Base-by-base conservation (phyloP, 1,140 invertebrate species). In the Chrysoperla carnea region DNA sequence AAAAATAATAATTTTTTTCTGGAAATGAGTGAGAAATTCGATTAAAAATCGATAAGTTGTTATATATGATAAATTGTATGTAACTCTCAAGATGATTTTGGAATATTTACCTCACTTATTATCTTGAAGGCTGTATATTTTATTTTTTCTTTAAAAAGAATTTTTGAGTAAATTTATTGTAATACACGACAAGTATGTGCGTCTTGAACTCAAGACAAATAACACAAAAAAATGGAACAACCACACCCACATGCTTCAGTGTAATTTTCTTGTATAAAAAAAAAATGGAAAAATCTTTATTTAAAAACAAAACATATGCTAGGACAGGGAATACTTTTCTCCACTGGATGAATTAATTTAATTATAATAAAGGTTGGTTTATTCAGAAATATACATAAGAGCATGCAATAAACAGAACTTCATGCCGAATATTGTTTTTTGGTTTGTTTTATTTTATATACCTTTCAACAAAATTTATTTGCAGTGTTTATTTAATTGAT, bases 321-420 rank as follows among this genome's bases (percentile, higher is more conserved):
- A 37, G 47, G 42, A 46, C 45, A 49, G 43, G 43, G 48, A 49
- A 43, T 40, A 42, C 43, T 45, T 44, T 23, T 23, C 17, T 23
- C 17, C 17, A 23, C 17, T 23, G 17, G 42, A 46, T 31, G 39
- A 43, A 46, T 45, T 47, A 36, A 37, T 47, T 45, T 47, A 47
- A 47, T 42, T 47, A 45, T 41, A 23, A 23, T 23, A 23, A 23
- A 23, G 48, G 45, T 49, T 49, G 48, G 44, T 49, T 49, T 45
- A 39, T 45, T 37, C 38, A 46, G 41, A 40, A 40, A 48, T 45
- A 38, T 45, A 49, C 45, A 43, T 46, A 49, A 46, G 37, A 23
- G 17, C 17, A 23, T 23, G 17, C 17, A 23, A 23, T 23, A 23
- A 23, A 23, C 17, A 23, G 17, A 23, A 23, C 17, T 23, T 23